Evolutionary conservation across 1,140 invertebrate species (phyloP).

Genomic region (Nautilus pompilius): DNA sequence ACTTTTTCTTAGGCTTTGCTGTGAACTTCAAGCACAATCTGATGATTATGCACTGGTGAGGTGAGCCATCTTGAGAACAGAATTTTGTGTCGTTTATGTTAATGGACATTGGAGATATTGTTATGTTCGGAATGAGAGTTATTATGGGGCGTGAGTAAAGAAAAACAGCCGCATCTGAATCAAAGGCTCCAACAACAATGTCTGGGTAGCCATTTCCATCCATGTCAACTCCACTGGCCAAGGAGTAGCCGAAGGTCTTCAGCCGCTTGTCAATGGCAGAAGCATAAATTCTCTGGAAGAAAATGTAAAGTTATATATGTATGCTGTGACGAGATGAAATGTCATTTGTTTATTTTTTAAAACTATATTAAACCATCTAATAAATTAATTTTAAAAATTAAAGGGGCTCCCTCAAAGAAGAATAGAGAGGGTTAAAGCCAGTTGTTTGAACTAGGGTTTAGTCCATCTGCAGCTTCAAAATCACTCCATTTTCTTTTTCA

Average conservation of each 20-base stretch:
- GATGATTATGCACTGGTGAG: constrained; percentile 24
- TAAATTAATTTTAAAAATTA: too few relatives aligned
- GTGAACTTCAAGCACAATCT: constrained; percentile 33
- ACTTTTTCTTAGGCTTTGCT: constrained; percentile 30
- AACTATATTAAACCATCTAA: too few relatives aligned
- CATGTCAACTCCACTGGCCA: constrained; percentile 43
- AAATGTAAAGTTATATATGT: background rate
- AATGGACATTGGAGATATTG: constrained; percentile 16
- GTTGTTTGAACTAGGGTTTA: too few relatives aligned
- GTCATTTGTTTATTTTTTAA: too few relatives aligned
- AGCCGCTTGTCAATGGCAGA: constrained; percentile 18
- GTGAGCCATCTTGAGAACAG: constrained; percentile 15
- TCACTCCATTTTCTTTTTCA: too few relatives aligned
- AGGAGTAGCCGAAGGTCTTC: constrained; percentile 39
- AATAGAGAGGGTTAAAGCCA: too few relatives aligned
- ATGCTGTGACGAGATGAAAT: too few relatives aligned
- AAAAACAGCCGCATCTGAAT: constrained; percentile 31
- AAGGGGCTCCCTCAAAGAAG: too few relatives aligned
- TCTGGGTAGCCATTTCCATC: constrained; percentile 49
- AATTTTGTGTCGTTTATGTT: constrained; percentile 12
- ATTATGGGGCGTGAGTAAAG: constrained; percentile 77
- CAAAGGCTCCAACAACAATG: constrained; percentile 46
- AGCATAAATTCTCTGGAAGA: constrained; percentile 36
- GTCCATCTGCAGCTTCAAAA: too few relatives aligned
- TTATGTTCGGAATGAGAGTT: constrained; percentile 18